phyloP scores from a whole-genome alignment of 2,797 vertebrate genomes.

The Trichosurus vulpecula region DNA sequence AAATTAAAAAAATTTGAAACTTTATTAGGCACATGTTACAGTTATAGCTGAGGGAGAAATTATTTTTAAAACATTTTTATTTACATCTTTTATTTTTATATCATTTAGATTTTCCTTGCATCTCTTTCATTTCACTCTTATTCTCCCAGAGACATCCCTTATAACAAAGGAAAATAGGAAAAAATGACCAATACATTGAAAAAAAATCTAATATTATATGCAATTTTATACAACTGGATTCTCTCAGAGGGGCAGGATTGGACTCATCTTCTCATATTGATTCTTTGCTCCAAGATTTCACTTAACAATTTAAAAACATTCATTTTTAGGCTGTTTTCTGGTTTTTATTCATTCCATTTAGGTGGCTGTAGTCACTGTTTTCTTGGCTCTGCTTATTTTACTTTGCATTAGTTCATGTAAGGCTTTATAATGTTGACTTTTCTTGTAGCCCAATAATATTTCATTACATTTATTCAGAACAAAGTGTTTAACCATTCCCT shows the following conservation, averaged over 20 bases:
- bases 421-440: not conserved
- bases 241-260: too few relatives aligned
- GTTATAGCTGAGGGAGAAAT: not conserved
- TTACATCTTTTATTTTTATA: not conserved
- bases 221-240: not conserved
- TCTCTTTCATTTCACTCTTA: not conserved
- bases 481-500: not conserved
- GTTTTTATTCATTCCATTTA: not conserved
- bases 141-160: not conserved
- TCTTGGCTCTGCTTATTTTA: not conserved
- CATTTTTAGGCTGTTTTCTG: not conserved
- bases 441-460: not conserved
- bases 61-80: not conserved
- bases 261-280: too few relatives aligned
- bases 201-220: not conserved
- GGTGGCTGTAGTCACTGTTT: not conserved
- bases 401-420: not conserved
- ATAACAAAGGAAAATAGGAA: not conserved
- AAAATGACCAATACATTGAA: not conserved
- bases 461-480: not conserved
- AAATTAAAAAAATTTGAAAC: not conserved
- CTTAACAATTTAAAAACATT: too few relatives aligned
- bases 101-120: not conserved
- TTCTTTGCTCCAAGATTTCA: too few relatives aligned
- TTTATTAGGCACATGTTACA: not conserved